phyloP scores from a whole-genome alignment of 2,888 invertebrate genomes.

The Drosophila affinis region DNA sequence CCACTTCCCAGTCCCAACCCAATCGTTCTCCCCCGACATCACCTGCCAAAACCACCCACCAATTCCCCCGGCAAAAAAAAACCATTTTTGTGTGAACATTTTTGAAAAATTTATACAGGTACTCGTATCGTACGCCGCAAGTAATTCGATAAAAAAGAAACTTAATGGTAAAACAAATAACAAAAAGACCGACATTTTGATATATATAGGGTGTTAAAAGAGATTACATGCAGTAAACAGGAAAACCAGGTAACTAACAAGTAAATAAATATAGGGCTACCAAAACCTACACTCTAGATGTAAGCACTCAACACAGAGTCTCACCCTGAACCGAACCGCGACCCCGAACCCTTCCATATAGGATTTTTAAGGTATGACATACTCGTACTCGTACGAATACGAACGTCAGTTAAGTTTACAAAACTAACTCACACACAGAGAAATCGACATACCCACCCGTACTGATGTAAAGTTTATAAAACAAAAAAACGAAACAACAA shows the following conservation, averaged over 20 bases:
- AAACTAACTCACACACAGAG: conserved; percentile 37
- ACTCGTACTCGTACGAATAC: neutral
- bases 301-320: conserved; percentile 8
- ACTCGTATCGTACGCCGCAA: conserved; percentile 37
- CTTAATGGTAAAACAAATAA: conserved; percentile 49
- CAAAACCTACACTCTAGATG: conserved; percentile 28
- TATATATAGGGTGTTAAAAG: conserved; percentile 61
- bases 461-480: conserved; percentile 73
- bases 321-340: neutral
- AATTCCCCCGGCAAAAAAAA: conserved; percentile 21
- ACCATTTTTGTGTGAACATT: conserved; percentile 61
- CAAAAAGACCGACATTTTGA: conserved; percentile 46
- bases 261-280: conserved; percentile 29
- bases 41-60: neutral
- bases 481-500: conserved; percentile 39
- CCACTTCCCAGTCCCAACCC: neutral
- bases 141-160: conserved; percentile 38
- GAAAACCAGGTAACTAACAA: conserved; percentile 64
- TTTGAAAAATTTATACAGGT: conserved; percentile 73
- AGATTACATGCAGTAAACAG: conserved; percentile 49
- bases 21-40: conserved; percentile 3
- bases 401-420: conserved; percentile 35
- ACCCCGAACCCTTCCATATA: conserved; percentile 1
- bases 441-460: conserved; percentile 68
- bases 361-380: conserved; percentile 25